phyloP scores from a whole-genome alignment of 2,797 vertebrate genomes.

The Thaleichthys pacificus region DNA sequence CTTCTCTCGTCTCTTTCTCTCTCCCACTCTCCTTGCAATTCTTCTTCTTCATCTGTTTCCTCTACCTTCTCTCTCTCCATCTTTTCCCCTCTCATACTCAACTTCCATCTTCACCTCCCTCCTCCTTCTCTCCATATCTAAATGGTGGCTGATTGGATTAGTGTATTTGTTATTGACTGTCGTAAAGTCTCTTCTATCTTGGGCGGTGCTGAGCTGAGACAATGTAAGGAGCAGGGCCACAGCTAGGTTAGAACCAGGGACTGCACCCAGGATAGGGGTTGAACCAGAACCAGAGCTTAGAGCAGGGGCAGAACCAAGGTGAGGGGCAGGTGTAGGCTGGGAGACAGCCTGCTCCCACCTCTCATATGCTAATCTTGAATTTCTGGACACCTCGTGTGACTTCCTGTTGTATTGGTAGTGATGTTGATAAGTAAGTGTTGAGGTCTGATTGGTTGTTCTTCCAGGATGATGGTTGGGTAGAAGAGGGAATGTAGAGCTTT shows the following conservation, averaged over 20 bases:
- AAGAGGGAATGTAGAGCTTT: too few species aligned
- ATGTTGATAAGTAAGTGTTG: too few species aligned
- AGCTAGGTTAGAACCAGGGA: background rate
- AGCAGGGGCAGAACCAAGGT: background rate
- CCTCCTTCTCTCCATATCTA: background rate
- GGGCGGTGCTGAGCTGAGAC: background rate
- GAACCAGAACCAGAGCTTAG: background rate
- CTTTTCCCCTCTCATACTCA: background rate
- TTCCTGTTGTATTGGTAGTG: too few species aligned
- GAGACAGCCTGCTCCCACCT: too few species aligned
- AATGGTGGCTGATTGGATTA: constrained; percentile 3
- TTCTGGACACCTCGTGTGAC: too few species aligned
- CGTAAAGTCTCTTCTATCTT: constrained; percentile 6
- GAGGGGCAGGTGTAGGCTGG: background rate
- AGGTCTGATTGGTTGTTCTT: too few species aligned
- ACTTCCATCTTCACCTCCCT: background rate
- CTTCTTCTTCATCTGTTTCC: constrained; percentile 10
- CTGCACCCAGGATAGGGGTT: background rate
- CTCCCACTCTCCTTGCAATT: background rate
- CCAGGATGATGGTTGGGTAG: too few species aligned
- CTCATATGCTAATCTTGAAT: too few species aligned
- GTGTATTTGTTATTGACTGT: constrained; percentile 4
- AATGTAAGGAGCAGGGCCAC: background rate
- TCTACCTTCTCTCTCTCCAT: background rate
- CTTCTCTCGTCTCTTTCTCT: constrained; percentile 4